A percentile compares a stretch with the other conserved stretches of the same genome.
These are phyloP conservation scores for Pipra filicauda DNA, from an alignment of 2,113 vertebrate genomes.

Conservation along the genomic window DNA sequence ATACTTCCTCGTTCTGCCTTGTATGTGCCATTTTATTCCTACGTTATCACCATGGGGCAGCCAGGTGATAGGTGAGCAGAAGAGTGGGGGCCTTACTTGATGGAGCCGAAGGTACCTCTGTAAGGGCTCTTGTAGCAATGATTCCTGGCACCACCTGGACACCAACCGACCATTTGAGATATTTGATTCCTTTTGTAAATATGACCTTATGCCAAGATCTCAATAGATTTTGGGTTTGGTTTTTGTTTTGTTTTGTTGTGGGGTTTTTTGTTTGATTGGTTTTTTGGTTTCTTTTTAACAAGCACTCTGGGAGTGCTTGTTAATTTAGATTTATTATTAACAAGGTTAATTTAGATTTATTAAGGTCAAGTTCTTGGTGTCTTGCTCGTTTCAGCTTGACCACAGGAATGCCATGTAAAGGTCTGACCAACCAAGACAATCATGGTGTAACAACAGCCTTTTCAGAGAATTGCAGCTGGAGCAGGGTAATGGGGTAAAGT, in stretches of 20 bases:
- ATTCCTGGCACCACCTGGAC: neutral
- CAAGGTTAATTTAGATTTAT: neutral
- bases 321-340: neutral
- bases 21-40: neutral
- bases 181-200: neutral
- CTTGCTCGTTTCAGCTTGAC: neutral
- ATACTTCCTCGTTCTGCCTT: neutral
- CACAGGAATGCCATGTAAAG: neutral
- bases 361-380: neutral
- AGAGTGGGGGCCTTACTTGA: neutral
- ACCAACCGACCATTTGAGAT: too few species aligned
- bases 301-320: neutral
- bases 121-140: accelerated
- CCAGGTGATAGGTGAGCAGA: neutral
- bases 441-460: neutral
- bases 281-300: neutral
- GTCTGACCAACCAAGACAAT: neutral
- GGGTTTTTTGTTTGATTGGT: neutral
- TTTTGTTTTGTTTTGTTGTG: neutral
- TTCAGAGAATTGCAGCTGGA: neutral
- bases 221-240: neutral
- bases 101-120: neutral
- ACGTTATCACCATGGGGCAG: accelerated
- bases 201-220: neutral
- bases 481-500: neutral